Base-by-base conservation (phyloP, 2,113 vertebrate genomes). In the Carollia perspicillata region DNA sequence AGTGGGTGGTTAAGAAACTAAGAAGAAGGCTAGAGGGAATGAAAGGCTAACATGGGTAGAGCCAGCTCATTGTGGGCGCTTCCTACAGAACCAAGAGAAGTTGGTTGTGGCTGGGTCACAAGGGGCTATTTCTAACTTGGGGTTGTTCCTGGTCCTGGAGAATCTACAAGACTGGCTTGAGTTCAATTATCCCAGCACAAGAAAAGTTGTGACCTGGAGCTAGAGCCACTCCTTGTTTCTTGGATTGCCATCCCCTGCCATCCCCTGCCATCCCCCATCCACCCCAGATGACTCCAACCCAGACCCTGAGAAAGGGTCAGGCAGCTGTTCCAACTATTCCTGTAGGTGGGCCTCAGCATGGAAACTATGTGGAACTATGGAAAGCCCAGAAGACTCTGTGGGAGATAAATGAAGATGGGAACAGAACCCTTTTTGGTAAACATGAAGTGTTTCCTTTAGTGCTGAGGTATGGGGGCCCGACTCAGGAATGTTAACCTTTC, bases 291-390 rank as follows among this genome's bases (percentile, higher is more conserved):
- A 65, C 92, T 92, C 95, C 40, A 95, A 17, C 63, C 55, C 40
- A 51, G 88, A 68, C 49, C 51, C 72, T 47, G 71, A 85, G 92
- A 95, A 96, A 95, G 97, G 88, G 81, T 97, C 91, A 97, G 81
- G 95, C 97, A 98, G 93, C 97, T 98, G 98, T 97, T 98, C 87
- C 97, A 98, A 95, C 69, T 94, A 71, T 98, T 96, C 69, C 97
- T 97, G 98, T 98, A 98, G 98, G 98, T 98, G 98, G 98, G 90
- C 35, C 95, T 96, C 96, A 98, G 98, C 98, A 98, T 55, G 98
- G 97, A 95, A 98, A 99, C 98, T 98, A 98, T 98, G 97, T 96
- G 65, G 97, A 96, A 93, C 28, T 33, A 97, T 94, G 94, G 91
- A 96, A 97, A 93, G 78, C 93, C 65, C 94, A 91, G 86, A 96